Evolutionary conservation across 2,888 invertebrate species (phyloP).

Genomic region (Mamestra brassicae): DNA sequence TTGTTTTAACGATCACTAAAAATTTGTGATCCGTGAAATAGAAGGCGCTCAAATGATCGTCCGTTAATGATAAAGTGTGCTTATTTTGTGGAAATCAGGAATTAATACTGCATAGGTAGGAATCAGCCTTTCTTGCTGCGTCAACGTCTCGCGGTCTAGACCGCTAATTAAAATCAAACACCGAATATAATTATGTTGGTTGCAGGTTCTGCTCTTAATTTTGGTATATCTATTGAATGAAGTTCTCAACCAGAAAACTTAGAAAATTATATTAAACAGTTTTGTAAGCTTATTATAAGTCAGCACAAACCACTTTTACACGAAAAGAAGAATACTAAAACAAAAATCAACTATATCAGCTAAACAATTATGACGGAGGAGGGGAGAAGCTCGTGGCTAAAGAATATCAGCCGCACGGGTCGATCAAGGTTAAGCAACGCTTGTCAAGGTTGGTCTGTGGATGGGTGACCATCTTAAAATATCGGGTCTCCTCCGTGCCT

Average conservation of each 20-base stretch:
- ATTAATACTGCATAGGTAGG: constrained; percentile 33
- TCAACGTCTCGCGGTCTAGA: constrained; percentile 72
- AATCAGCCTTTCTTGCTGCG: constrained; percentile 54
- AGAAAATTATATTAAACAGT: not conserved
- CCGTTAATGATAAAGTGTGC: constrained; percentile 69
- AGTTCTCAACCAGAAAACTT: not conserved
- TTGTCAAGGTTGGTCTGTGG: too few species aligned
- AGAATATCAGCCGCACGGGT: too few species aligned
- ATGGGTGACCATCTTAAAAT: too few species aligned
- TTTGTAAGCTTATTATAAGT: not conserved
- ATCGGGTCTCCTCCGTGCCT: too few species aligned
- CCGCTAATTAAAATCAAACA: constrained; percentile 84
- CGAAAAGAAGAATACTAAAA: too few species aligned
- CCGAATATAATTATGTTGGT: constrained; percentile 37
- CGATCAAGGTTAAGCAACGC: too few species aligned
- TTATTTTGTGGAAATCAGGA: constrained; percentile 56
- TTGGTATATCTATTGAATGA: not conserved
- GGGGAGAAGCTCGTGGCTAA: too few species aligned
- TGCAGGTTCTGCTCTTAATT: not conserved
- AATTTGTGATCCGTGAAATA: constrained; percentile 77
- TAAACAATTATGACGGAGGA: too few species aligned
- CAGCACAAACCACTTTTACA: not conserved
- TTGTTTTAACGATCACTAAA: constrained; percentile 76
- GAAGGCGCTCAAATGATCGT: constrained; percentile 69
- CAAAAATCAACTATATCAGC: too few species aligned